Evolutionary conservation across 2,113 vertebrate genomes (phyloP).

Genomic region (Melanocharis versteri): DNA sequence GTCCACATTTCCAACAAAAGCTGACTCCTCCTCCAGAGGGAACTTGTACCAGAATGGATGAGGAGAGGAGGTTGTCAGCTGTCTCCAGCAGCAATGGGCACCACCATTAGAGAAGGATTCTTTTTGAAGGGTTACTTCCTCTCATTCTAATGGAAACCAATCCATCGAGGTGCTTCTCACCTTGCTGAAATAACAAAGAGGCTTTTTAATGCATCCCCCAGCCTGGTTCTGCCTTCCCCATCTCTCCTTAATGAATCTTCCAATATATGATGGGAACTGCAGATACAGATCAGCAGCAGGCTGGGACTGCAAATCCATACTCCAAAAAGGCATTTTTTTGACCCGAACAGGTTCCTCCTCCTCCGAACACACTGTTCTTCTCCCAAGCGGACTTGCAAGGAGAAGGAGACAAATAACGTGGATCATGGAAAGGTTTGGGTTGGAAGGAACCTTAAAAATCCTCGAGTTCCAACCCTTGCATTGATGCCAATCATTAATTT

Average conservation of each 20-base stretch:
- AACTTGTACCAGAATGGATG: background rate
- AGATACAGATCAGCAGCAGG: background rate
- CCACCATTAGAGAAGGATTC: background rate
- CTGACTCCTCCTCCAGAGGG: background rate
- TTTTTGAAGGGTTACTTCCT: background rate
- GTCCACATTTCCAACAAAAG: background rate
- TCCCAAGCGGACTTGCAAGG: background rate
- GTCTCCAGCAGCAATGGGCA: background rate
- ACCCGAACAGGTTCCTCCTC: background rate
- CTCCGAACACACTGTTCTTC: background rate
- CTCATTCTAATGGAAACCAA: background rate
- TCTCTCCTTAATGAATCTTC: background rate
- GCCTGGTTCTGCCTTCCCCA: background rate
- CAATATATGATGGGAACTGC: background rate
- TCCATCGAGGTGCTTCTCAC: background rate
- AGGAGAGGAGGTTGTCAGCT: background rate
- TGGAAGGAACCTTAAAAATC: background rate
- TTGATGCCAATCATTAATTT: background rate
- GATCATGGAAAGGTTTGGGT: background rate
- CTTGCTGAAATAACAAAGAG: background rate
- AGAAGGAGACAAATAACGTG: background rate
- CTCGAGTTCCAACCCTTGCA: background rate
- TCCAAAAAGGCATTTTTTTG: background rate
- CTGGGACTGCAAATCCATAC: background rate
- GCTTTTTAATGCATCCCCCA: background rate